Percentiles rank a stretch among this genome's conserved stretches.
Evolutionary conservation across 2,888 invertebrate genomes (phyloP).

Genomic region (Eutolmus rufibarbis): DNA sequence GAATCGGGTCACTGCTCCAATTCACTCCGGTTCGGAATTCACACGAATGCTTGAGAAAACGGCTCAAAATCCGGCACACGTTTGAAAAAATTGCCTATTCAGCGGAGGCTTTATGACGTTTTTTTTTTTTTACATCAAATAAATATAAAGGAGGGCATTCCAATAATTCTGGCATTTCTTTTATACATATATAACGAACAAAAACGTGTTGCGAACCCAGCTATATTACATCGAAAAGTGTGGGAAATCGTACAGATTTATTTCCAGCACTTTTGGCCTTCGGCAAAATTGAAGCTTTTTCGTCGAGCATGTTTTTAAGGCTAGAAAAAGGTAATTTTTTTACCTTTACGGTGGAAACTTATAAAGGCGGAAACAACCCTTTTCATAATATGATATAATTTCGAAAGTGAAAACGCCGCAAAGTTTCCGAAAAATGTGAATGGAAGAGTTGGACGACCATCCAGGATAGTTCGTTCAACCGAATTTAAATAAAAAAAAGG

Average conservation of each 20-base stretch:
- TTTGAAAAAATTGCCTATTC: constrained; percentile 9
- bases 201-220: not conserved
- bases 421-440: not conserved
- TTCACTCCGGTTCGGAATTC: constrained; percentile 1
- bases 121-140: not conserved
- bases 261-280: not conserved
- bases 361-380: not conserved
- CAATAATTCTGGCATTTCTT: not conserved
- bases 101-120: not conserved
- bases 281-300: not conserved
- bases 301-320: not conserved
- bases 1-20: constrained; percentile 35
- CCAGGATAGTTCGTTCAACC: not conserved
- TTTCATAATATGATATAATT: not conserved
- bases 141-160: not conserved
- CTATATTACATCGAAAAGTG: not conserved
- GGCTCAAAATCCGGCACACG: not conserved
- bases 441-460: not conserved
- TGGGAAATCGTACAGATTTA: not conserved
- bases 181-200: not conserved
- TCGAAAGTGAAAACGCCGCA: not conserved
- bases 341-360: not conserved
- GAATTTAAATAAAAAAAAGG: not conserved
- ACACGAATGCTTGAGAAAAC: constrained; percentile 23
- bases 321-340: not conserved